Evolutionary conservation across 2,113 vertebrate genomes (phyloP), one percentile per base, ranked within the genome.

Genomic region (Micronycteris hirsuta): DNA sequence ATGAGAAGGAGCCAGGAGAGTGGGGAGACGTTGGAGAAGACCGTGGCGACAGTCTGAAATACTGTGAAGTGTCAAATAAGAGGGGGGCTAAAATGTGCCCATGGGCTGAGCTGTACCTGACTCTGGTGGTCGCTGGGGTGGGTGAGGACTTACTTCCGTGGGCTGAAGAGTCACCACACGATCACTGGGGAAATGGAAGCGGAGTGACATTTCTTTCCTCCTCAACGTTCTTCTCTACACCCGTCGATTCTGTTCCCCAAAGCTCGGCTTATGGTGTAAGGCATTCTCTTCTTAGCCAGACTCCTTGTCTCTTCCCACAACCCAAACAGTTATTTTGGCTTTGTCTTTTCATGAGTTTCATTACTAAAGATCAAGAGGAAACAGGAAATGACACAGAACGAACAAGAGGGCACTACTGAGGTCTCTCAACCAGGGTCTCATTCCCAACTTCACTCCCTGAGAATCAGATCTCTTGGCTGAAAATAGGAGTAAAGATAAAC

Each of bases 101-200:
- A 6, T 10, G 0, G 0, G 9, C 43, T 31, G 22, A 11, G 41
- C n/a, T 45, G 36, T 24, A 4, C 20, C 14, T 33, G 47, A 17
- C 43, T 47, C 26, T 10, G 31, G 3, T 9, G 45, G 49, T n/a
- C n/a, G 58, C 14, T 1, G 8, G 10, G 13, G 15, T 2, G 19
- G 22, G 11, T n/a, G 73, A 47, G 38, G 47, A 13, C 9, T 12
- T 4, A 4, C 4, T 45, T 7, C 22, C 4, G 11, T 5, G 7
- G 26, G 63, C 17, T 31, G 61, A 84, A 45, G n/a, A 3, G 65
- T 10, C 12, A 19, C 49, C 61, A 49, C 36, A 54, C 12, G 14
- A 49, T 16, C 63, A 9, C 14, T 0, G 19, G 15, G 28, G 49
- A n/a, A 9, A 17, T 14, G 17, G 56, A 38, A 31, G 47, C 7